phyloP scores from a whole-genome alignment of 2,113 vertebrate genomes.

The Zapornia atra region DNA sequence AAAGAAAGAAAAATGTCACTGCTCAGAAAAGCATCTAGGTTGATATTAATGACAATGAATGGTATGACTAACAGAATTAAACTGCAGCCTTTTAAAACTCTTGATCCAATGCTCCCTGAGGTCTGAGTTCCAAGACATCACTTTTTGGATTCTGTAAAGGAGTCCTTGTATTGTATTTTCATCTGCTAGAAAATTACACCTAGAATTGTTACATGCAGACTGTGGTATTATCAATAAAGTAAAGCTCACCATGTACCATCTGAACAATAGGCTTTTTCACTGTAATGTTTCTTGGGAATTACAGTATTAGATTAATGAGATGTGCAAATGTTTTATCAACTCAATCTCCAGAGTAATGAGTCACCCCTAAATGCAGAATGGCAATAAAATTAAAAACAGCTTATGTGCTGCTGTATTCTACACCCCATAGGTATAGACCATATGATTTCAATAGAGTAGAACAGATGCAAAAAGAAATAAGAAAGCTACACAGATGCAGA shows the following conservation, averaged over 20 bases:
- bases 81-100: not conserved
- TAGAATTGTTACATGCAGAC: not conserved
- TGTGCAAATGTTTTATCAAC: conserved; percentile 44
- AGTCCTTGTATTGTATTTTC: not conserved
- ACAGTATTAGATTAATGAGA: conserved; percentile 37
- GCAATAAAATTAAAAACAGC: conserved; percentile 24
- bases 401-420: not conserved
- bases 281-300: not conserved
- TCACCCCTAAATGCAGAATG: conserved; percentile 17
- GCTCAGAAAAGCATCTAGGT: not conserved
- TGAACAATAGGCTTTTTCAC: not conserved
- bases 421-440: not conserved
- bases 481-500: not conserved
- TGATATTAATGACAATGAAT: not conserved
- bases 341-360: conserved; percentile 34
- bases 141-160: not conserved
- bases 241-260: not conserved
- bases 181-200: not conserved
- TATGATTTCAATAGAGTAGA: not conserved
- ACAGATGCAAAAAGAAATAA: not conserved
- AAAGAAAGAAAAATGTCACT: conserved; percentile 1
- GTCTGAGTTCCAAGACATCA: not conserved
- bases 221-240: not conserved
- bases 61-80: not conserved
- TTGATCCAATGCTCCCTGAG: not conserved